Percentiles rank a stretch among this genome's conserved stretches.
Conservation (phyloP, 2,888 invertebrate species). For the Eilema depressum region DNA sequence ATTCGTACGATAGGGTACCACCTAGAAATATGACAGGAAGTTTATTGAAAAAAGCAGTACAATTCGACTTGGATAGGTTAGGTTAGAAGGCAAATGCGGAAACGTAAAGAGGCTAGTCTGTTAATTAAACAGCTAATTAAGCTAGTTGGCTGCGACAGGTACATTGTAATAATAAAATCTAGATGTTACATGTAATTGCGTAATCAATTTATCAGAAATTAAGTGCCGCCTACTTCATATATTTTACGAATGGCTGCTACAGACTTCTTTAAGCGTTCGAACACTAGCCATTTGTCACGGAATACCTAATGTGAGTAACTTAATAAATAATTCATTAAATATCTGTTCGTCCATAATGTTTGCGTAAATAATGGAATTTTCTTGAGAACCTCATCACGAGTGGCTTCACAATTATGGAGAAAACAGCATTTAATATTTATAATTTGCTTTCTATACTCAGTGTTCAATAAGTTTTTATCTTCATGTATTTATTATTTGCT, state of each 20-base stretch:
- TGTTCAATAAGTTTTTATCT: neutral
- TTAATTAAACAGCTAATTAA: no score
- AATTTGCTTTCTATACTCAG: neutral
- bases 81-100: no score
- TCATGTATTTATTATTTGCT: neutral
- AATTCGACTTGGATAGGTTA: no score
- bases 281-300: conserved; percentile 12
- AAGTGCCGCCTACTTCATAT: conserved; percentile 1
- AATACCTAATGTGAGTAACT: conserved; percentile 2
- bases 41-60: no score
- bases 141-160: no score
- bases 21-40: no score
- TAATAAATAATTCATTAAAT: conserved; percentile 20
- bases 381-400: conserved; percentile 11
- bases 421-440: neutral
- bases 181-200: no score
- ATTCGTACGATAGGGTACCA: no score
- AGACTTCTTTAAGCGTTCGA: neutral
- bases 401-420: neutral
- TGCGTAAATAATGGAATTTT: conserved; percentile 11
- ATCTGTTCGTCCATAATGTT: conserved; percentile 8
- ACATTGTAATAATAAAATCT: no score
- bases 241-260: neutral
- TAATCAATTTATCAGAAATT: neutral
- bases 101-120: no score